Evolutionary conservation across 2,888 invertebrate genomes (phyloP), one percentile per base, ranked within the genome.

Genomic region (Chaetogeoica ovagalla): DNA sequence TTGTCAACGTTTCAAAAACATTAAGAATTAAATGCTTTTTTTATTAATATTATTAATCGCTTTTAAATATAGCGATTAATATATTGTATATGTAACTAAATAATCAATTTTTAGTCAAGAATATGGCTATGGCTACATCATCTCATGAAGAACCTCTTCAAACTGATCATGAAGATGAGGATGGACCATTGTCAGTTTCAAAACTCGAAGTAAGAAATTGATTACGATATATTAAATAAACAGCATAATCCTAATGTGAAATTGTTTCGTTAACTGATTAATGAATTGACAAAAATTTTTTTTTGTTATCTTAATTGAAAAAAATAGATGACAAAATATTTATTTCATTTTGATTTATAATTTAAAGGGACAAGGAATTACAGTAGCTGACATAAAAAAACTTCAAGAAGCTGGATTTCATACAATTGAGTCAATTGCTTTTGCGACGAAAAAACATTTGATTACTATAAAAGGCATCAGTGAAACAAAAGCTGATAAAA

Each of bases 401-500:
- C 88, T 99, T 59, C 91, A 94, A 86, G 97, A 97, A 85, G 93
- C 94, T 21, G 99, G 98, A 0, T 97, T 92, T 85, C 92, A 95
- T 85, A 99, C 99, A 0, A 94, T 99, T 0, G 98, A 98, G 86
- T 90, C 98, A 0, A 91, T 99, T 17, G 98, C 98, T 0, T 98
- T 94, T 88, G 92, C 97, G 1, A 96, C 98, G 0, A 96, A 96
- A 85, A 98, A 98, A 86, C 91, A 91, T 85, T 88, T 99, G 0
- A 88, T 96, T 2, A 88, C 91, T 9, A 93, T 97, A 65, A 97
- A 97, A 87, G 99, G 99, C 0, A 95, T 99, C 83, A 97, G 97
- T 69, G 99, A 99, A 86, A 94, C 94, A 0, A 99, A 99, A 87
- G 98, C 97, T 17, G 98, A 98, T 83, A 97, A 97, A 88, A 91